These are phyloP conservation scores for Perca flavescens DNA, from an alignment of 2,113 vertebrate species.

Conservation along the genomic window DNA sequence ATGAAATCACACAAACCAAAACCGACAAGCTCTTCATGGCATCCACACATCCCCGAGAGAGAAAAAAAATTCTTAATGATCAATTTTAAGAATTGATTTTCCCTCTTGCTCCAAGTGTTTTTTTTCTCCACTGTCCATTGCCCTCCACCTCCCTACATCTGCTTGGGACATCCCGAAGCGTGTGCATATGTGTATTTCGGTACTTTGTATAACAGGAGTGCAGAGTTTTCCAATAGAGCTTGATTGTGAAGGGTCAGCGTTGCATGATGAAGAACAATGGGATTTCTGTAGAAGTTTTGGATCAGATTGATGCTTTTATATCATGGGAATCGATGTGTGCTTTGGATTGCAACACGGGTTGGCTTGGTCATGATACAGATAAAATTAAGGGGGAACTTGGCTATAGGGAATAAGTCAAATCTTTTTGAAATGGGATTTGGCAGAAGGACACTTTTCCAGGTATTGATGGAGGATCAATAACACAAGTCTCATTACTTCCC, in stretches of 20 bases:
- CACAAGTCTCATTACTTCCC: neutral
- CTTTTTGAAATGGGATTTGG: constrained; percentile 25
- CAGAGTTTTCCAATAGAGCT: constrained; percentile 49
- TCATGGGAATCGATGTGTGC: constrained; percentile 52
- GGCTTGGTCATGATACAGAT: constrained; percentile 48
- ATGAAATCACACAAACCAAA: constrained; percentile 74
- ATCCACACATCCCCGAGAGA: constrained; percentile 74
- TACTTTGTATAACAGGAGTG: constrained; percentile 9
- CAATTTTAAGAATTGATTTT: neutral
- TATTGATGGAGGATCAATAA: constrained; percentile 40
- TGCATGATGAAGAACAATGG: constrained; percentile 69
- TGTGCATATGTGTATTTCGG: constrained; percentile 38
- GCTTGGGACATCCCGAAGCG: constrained; percentile 13
- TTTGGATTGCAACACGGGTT: constrained; percentile 61
- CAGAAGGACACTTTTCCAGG: constrained; percentile 28
- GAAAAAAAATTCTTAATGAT: neutral
- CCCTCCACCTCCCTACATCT: constrained; percentile 34
- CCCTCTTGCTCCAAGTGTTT: neutral
- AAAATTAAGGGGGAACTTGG: constrained; percentile 11
- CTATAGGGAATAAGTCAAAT: neutral
- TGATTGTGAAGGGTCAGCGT: constrained; percentile 38
- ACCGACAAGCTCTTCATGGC: constrained; percentile 84
- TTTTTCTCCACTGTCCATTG: neutral
- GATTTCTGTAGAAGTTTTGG: constrained; percentile 71
- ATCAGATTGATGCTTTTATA: constrained; percentile 59